phyloP scores from a whole-genome alignment of 2,113 vertebrate genomes.

The Gnathonemus echidnorhynchus region DNA sequence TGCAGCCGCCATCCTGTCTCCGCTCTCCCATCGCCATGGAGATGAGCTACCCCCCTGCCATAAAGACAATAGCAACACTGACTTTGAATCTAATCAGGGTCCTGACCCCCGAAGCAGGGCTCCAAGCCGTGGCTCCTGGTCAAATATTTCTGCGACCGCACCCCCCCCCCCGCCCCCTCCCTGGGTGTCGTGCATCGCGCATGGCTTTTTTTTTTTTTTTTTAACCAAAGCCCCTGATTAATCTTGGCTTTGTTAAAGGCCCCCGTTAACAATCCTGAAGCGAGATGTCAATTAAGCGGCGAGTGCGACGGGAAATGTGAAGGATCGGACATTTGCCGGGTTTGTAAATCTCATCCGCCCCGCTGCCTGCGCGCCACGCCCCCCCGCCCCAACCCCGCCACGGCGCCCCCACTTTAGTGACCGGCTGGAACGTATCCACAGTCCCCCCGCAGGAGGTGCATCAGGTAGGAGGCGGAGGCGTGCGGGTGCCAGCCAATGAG shows the following conservation, averaged over 20 bases:
- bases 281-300: not conserved
- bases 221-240: conserved; percentile 11
- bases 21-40: conserved; percentile 83
- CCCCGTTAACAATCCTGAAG: not conserved
- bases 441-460: not conserved
- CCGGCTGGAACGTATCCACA: not conserved
- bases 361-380: not conserved
- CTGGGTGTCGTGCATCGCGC: not conserved
- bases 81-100: conserved; percentile 99
- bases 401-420: not conserved
- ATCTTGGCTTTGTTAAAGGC: conserved; percentile 16
- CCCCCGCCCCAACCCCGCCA: no score
- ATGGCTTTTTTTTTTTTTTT: not conserved
- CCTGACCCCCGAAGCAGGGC: conserved; percentile 71
- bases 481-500: not conserved
- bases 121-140: conserved; percentile 74
- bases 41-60: conserved; percentile 85
- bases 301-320: not conserved
- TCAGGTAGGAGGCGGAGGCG: not conserved
- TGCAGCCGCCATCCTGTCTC: conserved; percentile 90
- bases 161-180: conserved; percentile 31
- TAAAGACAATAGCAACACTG: conserved; percentile 86
- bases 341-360: not conserved
- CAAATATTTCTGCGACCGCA: conserved; percentile 52
- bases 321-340: not conserved